phyloP scores from a whole-genome alignment of 1,140 invertebrate genomes.

The Hormaphis cornu region DNA sequence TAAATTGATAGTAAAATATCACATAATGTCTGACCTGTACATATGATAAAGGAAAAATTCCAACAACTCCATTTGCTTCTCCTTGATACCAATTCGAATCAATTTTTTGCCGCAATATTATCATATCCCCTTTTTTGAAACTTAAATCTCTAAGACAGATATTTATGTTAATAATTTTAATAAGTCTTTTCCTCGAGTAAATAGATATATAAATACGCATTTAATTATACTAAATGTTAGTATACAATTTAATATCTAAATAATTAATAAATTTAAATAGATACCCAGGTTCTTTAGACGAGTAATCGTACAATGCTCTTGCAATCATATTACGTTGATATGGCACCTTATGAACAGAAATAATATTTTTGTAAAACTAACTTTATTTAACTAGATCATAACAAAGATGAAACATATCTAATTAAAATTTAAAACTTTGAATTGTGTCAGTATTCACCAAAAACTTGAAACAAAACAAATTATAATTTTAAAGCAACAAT shows the following conservation, averaged over 20 bases:
- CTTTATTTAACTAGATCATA: too few species aligned
- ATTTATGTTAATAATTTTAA: background rate
- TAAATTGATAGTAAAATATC: background rate
- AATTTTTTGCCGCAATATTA: slow-evolving; percentile 69
- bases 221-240: too few species aligned
- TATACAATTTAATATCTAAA: background rate
- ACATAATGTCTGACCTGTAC: slow-evolving; percentile 56
- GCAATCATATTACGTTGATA: slow-evolving; percentile 58
- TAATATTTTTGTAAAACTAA: slow-evolving; percentile 22
- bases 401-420: too few species aligned
- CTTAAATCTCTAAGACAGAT: slow-evolving; percentile 59
- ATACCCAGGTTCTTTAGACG: slow-evolving; percentile 72
- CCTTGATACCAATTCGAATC: slow-evolving; percentile 88
- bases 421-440: too few species aligned
- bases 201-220: background rate
- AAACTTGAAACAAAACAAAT: too few species aligned
- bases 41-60: slow-evolving; percentile 79
- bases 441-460: too few species aligned
- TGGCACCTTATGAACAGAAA: slow-evolving; percentile 38
- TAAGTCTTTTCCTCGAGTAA: background rate
- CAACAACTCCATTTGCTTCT: slow-evolving; percentile 65
- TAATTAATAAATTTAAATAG: slow-evolving; percentile 36
- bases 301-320: slow-evolving; percentile 77
- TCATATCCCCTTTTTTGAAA: slow-evolving; percentile 83
- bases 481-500: too few species aligned